Percentiles rank a stretch among this genome's conserved stretches.
Evolutionary conservation across 2,888 invertebrate genomes (phyloP).

Genomic region (Lingula anatina): DNA sequence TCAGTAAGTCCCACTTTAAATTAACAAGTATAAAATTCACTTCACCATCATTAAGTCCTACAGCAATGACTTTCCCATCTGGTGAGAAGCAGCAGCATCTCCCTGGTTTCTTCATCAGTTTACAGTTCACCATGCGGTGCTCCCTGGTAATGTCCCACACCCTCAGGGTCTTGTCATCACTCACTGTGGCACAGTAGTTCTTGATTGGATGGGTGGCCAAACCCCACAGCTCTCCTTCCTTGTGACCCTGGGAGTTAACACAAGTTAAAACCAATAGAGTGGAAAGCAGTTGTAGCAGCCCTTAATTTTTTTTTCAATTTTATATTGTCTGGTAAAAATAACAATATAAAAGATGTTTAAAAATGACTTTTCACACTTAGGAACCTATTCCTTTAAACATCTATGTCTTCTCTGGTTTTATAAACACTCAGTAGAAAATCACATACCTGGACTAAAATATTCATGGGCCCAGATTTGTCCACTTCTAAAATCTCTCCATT

Average conservation of each 20-base stretch:
- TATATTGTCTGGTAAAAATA: too few species aligned
- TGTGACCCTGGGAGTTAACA: slow-evolving; percentile 46
- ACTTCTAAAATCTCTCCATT: slow-evolving; percentile 53
- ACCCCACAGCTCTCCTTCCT: slow-evolving; percentile 53
- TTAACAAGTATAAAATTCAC: too few species aligned
- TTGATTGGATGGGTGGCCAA: slow-evolving; percentile 48
- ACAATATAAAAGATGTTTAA: too few species aligned
- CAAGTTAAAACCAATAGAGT: too few species aligned
- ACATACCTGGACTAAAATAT: slow-evolving; percentile 46
- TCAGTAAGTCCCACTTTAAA: too few species aligned
- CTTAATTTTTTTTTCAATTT: too few species aligned
- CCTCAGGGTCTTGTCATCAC: slow-evolving; percentile 52
- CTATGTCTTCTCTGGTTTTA: too few species aligned
- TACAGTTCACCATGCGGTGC: slow-evolving; percentile 40
- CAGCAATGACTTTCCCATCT: slow-evolving; percentile 49
- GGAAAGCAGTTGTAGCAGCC: too few species aligned
- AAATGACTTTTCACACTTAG: too few species aligned
- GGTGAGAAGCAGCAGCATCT: slow-evolving; percentile 50
- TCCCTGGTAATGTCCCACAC: slow-evolving; percentile 45
- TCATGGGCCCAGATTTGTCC: slow-evolving; percentile 47
- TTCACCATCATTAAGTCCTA: slow-evolving; percentile 53
- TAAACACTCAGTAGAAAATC: not conserved
- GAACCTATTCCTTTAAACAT: too few species aligned
- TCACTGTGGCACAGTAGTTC: slow-evolving; percentile 47
- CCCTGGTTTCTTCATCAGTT: slow-evolving; percentile 43